Evolutionary conservation across 64 coral and sea anemone species (phyloP).

Genomic region (Montipora efflorescens): DNA sequence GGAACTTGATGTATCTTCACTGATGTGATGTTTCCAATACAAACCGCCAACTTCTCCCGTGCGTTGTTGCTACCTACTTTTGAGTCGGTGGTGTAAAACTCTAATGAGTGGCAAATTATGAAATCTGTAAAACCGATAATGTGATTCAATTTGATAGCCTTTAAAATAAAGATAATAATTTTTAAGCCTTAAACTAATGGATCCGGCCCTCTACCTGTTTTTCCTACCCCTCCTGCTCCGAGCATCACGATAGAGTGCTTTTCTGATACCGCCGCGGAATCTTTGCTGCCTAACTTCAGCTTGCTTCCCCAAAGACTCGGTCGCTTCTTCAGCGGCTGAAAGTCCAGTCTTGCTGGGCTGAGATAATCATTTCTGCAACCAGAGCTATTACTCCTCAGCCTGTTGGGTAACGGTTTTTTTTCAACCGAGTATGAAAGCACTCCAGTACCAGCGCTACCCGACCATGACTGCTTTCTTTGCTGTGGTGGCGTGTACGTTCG

Average conservation of each 20-base stretch:
- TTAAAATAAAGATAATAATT: neutral
- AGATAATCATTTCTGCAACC: constrained; percentile 1
- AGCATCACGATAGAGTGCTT: constrained; percentile 66
- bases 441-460: neutral
- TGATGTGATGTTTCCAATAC: too few relatives aligned
- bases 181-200: neutral
- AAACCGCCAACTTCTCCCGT: too few relatives aligned
- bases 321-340: constrained; percentile 30
- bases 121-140: too few relatives aligned
- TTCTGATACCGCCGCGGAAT: neutral
- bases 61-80: too few relatives aligned
- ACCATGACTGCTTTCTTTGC: neutral
- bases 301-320: constrained; percentile 51
- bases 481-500: constrained; percentile 16
- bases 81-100: too few relatives aligned
- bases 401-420: neutral
- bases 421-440: neutral
- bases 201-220: constrained; percentile 45
- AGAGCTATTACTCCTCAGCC: constrained; percentile 51
- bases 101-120: too few relatives aligned
- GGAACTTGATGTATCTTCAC: too few relatives aligned
- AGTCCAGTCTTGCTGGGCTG: constrained; percentile 33
- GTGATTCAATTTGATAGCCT: too few relatives aligned
- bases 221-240: constrained; percentile 64
- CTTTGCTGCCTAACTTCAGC: constrained; percentile 23